Evolutionary conservation across 1,140 invertebrate species (phyloP).

Genomic region (Cecropterus lyciades): DNA sequence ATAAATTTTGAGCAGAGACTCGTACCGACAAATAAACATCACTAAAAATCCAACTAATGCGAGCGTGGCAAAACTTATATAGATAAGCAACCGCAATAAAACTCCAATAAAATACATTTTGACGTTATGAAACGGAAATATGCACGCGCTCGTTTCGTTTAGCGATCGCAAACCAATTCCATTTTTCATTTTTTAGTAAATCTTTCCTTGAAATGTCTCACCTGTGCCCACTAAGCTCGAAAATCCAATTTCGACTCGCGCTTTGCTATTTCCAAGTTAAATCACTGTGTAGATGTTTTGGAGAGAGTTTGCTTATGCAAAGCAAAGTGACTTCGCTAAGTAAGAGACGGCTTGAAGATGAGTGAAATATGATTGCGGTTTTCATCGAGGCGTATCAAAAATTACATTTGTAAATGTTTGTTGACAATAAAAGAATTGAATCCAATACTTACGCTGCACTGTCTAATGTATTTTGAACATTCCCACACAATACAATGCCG

Average conservation of each 20-base stretch:
- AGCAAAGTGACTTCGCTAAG: slow-evolving; percentile 2
- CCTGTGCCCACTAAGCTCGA: slow-evolving; percentile 62
- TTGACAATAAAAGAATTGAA: too few relatives aligned
- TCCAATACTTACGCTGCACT: too few relatives aligned
- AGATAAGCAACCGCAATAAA: slow-evolving; percentile 10
- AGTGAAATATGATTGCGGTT: slow-evolving; percentile 3
- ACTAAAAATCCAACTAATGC: too few relatives aligned
- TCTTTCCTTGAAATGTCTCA: slow-evolving; percentile 65
- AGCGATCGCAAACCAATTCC: slow-evolving; percentile 56
- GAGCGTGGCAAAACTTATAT: too few relatives aligned
- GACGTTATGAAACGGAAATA: slow-evolving; percentile 24
- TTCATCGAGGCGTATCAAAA: background rate
- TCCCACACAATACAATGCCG: too few relatives aligned
- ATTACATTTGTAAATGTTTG: background rate
- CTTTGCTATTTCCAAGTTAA: slow-evolving; percentile 48
- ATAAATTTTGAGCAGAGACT: too few relatives aligned
- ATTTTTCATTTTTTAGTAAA: slow-evolving; percentile 72
- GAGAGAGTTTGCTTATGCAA: slow-evolving; percentile 9
- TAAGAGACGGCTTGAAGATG: background rate
- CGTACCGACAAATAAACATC: too few relatives aligned
- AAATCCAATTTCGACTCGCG: slow-evolving; percentile 58
- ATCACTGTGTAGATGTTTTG: slow-evolving; percentile 23
- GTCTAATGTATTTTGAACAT: too few relatives aligned
- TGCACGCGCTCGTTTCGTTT: slow-evolving; percentile 39
- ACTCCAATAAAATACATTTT: slow-evolving; percentile 24